A percentile compares a stretch with the other conserved stretches of the same genome.
These are phyloP conservation scores for Calosoma granatense DNA, from an alignment of 1,140 invertebrate genomes.

Conservation along the genomic window DNA sequence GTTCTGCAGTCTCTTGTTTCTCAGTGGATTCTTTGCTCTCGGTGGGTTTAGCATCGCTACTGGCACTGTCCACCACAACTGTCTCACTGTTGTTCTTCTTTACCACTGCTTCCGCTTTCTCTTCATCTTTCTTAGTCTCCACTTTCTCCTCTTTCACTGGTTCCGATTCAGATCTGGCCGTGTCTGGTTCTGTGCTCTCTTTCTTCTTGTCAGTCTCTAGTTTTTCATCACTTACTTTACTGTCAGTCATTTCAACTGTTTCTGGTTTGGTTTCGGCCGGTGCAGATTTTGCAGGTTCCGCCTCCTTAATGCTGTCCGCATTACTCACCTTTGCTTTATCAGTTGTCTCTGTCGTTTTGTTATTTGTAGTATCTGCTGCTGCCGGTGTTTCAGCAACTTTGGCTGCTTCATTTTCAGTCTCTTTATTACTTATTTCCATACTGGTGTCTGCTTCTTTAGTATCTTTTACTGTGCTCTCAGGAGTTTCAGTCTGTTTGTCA, in stretches of 20 bases:
- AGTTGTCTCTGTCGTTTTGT: background rate
- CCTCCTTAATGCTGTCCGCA: no score
- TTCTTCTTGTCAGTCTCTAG: background rate
- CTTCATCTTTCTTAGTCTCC: slow-evolving; percentile 9
- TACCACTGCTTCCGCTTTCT: background rate
- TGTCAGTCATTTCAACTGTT: no score
- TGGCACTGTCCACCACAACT: no score
- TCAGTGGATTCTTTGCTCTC: no score
- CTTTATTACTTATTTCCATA: background rate
- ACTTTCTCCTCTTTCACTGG: slow-evolving; percentile 4
- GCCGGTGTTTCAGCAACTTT: slow-evolving; percentile 2
- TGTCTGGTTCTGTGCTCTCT: slow-evolving; percentile 15
- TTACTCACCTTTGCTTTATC: background rate
- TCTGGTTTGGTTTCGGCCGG: no score
- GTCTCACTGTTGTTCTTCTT: background rate
- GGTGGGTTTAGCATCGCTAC: no score
- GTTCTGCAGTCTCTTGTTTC: no score
- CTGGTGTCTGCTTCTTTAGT: no score
- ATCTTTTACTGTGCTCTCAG: no score
- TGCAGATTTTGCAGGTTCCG: no score
- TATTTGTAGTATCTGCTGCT: background rate
- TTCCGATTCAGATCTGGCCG: slow-evolving; percentile 6
- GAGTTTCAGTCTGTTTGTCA: background rate
- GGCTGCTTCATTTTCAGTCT: background rate
- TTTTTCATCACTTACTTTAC: background rate